phyloP scores from a whole-genome alignment of 2,113 vertebrate species.

The Eulemur rufifrons region DNA sequence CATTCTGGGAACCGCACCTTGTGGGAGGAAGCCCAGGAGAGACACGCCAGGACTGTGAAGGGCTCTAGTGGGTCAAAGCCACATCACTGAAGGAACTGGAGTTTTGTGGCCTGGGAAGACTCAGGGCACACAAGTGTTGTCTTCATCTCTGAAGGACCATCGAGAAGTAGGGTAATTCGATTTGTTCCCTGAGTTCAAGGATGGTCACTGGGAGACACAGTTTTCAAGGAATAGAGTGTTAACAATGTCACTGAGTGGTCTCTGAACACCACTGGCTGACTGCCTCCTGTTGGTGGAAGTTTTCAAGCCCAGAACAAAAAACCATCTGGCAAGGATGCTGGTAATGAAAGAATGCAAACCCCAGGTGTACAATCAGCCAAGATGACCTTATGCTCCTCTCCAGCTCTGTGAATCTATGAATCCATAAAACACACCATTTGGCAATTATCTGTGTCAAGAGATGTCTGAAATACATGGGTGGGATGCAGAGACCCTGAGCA shows the following conservation, averaged over 20 bases:
- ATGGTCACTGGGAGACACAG: not conserved
- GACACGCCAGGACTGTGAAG: not conserved
- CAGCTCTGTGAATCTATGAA: not conserved
- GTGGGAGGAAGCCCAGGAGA: not conserved
- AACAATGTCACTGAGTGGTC: not conserved
- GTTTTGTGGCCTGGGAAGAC: not conserved
- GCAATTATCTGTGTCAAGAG: not conserved
- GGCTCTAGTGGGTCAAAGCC: not conserved
- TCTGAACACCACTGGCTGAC: not conserved
- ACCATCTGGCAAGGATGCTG: not conserved
- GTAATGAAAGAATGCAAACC: not conserved
- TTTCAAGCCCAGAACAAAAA: conserved; percentile 1
- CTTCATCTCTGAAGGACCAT: not conserved
- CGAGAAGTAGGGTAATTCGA: not conserved
- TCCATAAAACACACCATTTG: not conserved
- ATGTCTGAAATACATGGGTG: not conserved
- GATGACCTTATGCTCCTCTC: not conserved
- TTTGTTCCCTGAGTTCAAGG: not conserved
- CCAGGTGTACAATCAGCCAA: not conserved
- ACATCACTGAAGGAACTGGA: not conserved
- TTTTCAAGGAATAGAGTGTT: conserved; percentile 8
- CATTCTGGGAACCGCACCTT: not conserved
- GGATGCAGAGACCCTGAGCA: not conserved
- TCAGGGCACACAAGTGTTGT: not conserved
- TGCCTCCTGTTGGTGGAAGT: not conserved